Evolutionary conservation across 2,113 vertebrate species (phyloP), one percentile per base, ranked within the genome.

Genomic region (Nycticryphes semicollaris): DNA sequence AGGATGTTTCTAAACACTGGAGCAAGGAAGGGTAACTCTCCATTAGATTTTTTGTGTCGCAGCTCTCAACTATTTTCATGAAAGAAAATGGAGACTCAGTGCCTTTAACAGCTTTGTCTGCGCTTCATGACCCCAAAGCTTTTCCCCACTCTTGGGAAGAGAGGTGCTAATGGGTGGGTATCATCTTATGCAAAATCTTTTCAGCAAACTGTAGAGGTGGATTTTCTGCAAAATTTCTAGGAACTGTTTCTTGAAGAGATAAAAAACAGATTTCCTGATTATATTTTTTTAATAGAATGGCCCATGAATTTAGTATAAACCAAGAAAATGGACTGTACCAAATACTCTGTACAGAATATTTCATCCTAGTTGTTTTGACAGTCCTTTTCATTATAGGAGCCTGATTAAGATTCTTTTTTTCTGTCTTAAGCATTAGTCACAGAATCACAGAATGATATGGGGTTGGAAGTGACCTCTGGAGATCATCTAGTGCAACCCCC

Each of bases 41-140:
- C 4, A 1, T 73, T 62, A 41, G 30, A 2, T 64, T 80, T 80
- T 76, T 82, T 88, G 9, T 56, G 5, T 79, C 4, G 17, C 4
- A 88, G 12, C 25, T 91, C 17, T 66, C 0, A 0, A 14, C 12
- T 66, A 35, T 18, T 64, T 73, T 90, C 0, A 0, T 53, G 50
- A 73, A 80, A 84, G 12, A 6, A 20, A 67, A 15, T 41, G 28
- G 78, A 53, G 20, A 24, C 43, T 63, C 68, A 7, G 13, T 51
- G 25, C 39, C 45, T 47, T 0, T 43, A 24, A 25, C 81, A 72
- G 11, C 14, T 86, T 56, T 88, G 18, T 72, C n/a, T 50, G 62
- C 19, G 27, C 56, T 66, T 90, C 15, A 1, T 54, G 33, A 64
- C 17, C 20, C 13, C 14, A 45, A 24, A 68, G 20, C 28, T 88